These are phyloP conservation scores for Diadophis punctatus DNA, from an alignment of 2,113 vertebrate genomes.

Conservation along the genomic window DNA sequence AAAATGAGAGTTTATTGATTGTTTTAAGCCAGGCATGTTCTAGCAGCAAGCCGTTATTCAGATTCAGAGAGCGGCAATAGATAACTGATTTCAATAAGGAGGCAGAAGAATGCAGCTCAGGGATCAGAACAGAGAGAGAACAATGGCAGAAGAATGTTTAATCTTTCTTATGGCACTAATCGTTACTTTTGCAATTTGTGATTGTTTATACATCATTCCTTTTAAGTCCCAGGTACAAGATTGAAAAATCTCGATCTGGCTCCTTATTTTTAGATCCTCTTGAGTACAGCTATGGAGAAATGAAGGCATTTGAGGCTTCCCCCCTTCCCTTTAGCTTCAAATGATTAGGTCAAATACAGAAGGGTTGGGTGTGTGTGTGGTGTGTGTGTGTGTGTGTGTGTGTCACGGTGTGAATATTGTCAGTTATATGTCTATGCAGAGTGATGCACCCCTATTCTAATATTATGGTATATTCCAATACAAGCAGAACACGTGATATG, in stretches of 20 bases:
- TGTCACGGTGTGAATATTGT: too few species aligned
- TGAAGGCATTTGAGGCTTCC: constrained; percentile 59
- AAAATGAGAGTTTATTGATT: constrained; percentile 95
- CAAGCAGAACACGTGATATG: too few species aligned
- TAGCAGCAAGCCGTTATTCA: constrained; percentile 82
- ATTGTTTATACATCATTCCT: constrained; percentile 86
- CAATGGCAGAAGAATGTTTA: constrained; percentile 82
- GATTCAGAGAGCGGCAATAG: constrained; percentile 81
- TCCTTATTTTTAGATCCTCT: constrained; percentile 64
- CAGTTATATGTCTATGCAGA: too few species aligned
- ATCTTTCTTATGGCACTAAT: constrained; percentile 87
- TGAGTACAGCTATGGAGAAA: constrained; percentile 61
- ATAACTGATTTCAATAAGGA: constrained; percentile 90
- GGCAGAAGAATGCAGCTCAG: constrained; percentile 75
- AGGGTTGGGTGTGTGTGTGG: constrained; percentile 39
- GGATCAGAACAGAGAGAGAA: constrained; percentile 74
- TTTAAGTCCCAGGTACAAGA: constrained; percentile 76
- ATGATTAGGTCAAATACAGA: constrained; percentile 54
- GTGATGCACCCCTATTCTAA: too few species aligned
- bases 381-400: constrained; percentile 3
- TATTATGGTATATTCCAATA: too few species aligned
- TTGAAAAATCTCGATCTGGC: constrained; percentile 77
- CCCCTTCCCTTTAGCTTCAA: constrained; percentile 35
- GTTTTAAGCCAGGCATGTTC: constrained; percentile 87
- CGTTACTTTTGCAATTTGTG: constrained; percentile 83